These are phyloP conservation scores for Seira ritae DNA, from an alignment of 2,888 invertebrate genomes.

Conservation along the genomic window DNA sequence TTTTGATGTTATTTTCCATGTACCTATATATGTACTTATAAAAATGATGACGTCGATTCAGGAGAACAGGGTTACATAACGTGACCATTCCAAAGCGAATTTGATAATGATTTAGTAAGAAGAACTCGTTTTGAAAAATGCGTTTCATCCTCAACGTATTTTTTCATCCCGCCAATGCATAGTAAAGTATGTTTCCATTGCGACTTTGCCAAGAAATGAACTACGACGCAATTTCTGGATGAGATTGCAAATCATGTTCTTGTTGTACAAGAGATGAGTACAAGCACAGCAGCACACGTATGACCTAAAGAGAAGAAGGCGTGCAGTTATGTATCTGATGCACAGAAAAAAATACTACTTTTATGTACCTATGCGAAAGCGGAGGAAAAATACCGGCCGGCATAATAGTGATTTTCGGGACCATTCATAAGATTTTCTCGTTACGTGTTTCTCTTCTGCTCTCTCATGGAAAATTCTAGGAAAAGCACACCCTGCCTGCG, in stretches of 20 bases:
- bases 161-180: not conserved
- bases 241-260: not conserved
- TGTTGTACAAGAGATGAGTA: not conserved
- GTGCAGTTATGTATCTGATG: not conserved
- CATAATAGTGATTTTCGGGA: not conserved
- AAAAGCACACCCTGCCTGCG: not conserved
- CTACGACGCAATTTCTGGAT: constrained; percentile 11
- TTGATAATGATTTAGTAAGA: not conserved
- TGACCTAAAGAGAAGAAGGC: not conserved
- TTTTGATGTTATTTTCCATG: not conserved
- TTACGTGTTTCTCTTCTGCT: not conserved
- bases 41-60: not conserved
- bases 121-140: not conserved
- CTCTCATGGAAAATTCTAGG: constrained; percentile 6
- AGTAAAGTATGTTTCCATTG: too few relatives aligned
- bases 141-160: not conserved
- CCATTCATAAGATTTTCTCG: constrained; percentile 9
- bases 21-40: not conserved
- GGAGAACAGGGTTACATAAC: not conserved
- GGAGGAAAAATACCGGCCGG: constrained; percentile 40
- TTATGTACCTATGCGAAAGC: not conserved
- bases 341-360: not conserved
- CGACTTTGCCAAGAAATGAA: not conserved
- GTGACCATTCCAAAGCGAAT: not conserved
- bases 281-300: not conserved